These are phyloP conservation scores for Pristis pectinata DNA, from an alignment of 2,797 vertebrate species.

Conservation along the genomic window DNA sequence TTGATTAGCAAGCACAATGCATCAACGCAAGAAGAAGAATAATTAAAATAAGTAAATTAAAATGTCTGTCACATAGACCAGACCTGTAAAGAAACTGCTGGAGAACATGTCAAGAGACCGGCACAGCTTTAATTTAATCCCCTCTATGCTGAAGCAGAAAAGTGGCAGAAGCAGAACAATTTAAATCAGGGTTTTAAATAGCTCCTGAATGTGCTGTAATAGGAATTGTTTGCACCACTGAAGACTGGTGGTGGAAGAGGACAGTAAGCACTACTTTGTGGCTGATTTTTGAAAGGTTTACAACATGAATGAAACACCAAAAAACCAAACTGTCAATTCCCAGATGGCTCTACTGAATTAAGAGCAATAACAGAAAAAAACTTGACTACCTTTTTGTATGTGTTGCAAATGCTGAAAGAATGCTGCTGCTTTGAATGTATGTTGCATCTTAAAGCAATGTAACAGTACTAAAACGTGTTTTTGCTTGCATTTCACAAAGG, in stretches of 20 bases:
- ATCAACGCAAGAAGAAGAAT: background rate
- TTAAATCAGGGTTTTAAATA: background rate
- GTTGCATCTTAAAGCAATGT: background rate
- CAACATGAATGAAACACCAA: background rate
- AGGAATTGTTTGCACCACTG: background rate
- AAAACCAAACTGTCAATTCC: background rate
- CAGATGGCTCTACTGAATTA: background rate
- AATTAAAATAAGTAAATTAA: background rate
- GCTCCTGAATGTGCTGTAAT: background rate
- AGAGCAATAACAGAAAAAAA: background rate
- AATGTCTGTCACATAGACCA: background rate
- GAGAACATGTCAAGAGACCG: background rate
- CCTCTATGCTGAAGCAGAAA: background rate
- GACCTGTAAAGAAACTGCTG: background rate
- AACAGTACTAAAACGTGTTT: background rate
- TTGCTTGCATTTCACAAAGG: background rate
- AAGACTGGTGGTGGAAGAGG: background rate
- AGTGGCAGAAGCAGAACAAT: background rate
- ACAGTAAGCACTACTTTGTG: background rate
- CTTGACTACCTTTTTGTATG: background rate
- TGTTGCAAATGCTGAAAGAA: background rate
- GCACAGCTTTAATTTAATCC: background rate
- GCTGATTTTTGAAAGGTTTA: background rate
- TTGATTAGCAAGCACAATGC: background rate
- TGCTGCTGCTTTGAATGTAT: background rate